Evolutionary conservation across 2,888 invertebrate genomes (phyloP), one percentile per base, ranked within the genome.

Genomic region (Callimorpha dominula): DNA sequence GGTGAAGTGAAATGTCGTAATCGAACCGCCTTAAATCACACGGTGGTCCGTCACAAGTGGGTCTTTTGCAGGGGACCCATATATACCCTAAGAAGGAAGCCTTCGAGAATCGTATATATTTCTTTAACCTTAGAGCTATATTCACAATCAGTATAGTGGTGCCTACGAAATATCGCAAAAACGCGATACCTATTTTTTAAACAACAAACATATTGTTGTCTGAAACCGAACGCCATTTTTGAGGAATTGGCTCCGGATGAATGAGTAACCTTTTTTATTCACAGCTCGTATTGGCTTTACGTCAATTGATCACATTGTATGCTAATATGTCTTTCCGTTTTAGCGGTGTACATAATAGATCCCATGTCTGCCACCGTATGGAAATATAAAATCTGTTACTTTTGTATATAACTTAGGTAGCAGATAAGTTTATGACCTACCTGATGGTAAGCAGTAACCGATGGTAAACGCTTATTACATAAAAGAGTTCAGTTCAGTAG

Each of bases 251-350:
- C 31, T 20, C n/a, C 46, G 50, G 65, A 60, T 46, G 68, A 60
- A 68, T 68, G 68, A 68, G 68, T 68, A 60, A 68, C 46, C 46
- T 17, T 43, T 31, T 15, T 17, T 71, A 74, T 74, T 60, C 65
- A 68, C 62, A 71, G 68, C 62, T 54, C 42, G 12, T 43, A 50
- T 74, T 12, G 68, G 40, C 68, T 68, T 17, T 17, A 68, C 62
- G 57, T 65, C 50, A 68, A 46, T 54, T 46, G 40, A 63, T 70
- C 46, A 40, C 50, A 74, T 74, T 74, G 68, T 74, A 74, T 74
- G 71, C n/a, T 65, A 68, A 71, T 73, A 46, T 71, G 43, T 40
- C 43, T 52, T 65, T 68, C 71, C 74, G 71, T 68, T 71, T 71
- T 65, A 49, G 64, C 40, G 64, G 20, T 31, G 66, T 64, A 70